Evolutionary conservation across 2,888 invertebrate species (phyloP), one percentile per base, ranked within the genome.

Genomic region (Nephrocerus scutellatus): DNA sequence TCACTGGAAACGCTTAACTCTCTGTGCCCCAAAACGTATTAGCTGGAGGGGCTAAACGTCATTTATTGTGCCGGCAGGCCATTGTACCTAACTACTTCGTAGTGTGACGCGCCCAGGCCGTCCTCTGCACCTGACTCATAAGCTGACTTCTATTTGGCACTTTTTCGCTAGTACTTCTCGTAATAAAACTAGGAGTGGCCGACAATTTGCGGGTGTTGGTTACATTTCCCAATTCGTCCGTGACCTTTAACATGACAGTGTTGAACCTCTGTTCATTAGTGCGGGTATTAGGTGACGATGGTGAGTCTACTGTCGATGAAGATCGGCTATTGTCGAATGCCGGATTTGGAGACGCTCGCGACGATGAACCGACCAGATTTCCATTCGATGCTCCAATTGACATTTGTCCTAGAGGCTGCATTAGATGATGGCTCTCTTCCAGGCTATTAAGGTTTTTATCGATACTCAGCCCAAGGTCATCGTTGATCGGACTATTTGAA

Each of bases 101-200:
- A 19, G 89, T 90, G 61, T 89, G 89, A 52, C 89, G 74, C 14
- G 87, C 86, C 88, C 88, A 89, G 46, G 82, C 79, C 6, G 84
- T 80, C 49, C 88, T 74, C 57, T 82, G 81, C 51, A 89, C 78
- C 53, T 87, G 84, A 16, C 80, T 79, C 84, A 88, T 85, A 62
- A 87, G 74, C 61, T 88, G 87, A 66, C 83, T 88, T 36, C 86
- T 77, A 59, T 87, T 83, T 5, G 88, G 86, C 43, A 88, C 82
- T 63, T 85, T 84, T 57, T 88, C 89, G 68, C 88, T 88, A 20
- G 87, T 87, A 31, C 84, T 82, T 50, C 89, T 74, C 1, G 80
- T 80, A 48, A 84, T 84, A 29, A 77, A 75, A 5, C 77, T 73
- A 3, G 78, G 74, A 15, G 78, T 76, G 21, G 78, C 78, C 55